Evolutionary conservation across 1,140 invertebrate genomes (phyloP), one percentile per base, ranked within the genome.

Genomic region (Papilio glaucus): DNA sequence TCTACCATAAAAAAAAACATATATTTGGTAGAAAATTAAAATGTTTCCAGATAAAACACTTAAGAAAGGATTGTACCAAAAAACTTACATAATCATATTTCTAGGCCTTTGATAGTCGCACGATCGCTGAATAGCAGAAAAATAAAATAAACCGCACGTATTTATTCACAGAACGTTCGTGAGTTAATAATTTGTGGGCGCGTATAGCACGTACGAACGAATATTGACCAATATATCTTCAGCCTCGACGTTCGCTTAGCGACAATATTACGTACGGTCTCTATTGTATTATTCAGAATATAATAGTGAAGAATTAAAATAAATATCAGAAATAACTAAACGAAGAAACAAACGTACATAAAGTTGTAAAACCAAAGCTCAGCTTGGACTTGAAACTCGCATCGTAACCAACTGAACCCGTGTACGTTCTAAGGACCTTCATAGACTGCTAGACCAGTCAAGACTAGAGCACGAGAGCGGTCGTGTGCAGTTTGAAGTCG

Each of bases 211-310:
- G 49, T 57, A 57, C 10, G 6, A 57, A 24, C 12, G 24, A 24
- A 57, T 57, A 57, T 57, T 57, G 49, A 57, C 9, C 21, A 57
- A 57, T 57, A 24, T 57, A 24, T 57, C 49, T 57, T 57, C 21
- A 57, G 49, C 24, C 21, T 9, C 24, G 24, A 57, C 12, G n/a
- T 57, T 57, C 24, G 18, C 21, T 12, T 10, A 57, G 4, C 15
- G 49, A 57, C 49, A 24, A 57, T 57, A 57, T 57, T 57, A 57
- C 21, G 10, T 57, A 57, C 13, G 12, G 45, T 53, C 18, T 33
- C 18, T 4, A 12, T 57, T 57, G 15, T 57, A 12, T 24, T 57
- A 9, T 57, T 57, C 49, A 57, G 4, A 24, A 49, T 21, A 49
- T 15, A 49, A 49, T 33, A 3, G 15, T 49, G 15, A 24, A 26